These are phyloP conservation scores for Lutraria rhynchaena DNA, from an alignment of 1,140 invertebrate genomes.

Conservation along the genomic window DNA sequence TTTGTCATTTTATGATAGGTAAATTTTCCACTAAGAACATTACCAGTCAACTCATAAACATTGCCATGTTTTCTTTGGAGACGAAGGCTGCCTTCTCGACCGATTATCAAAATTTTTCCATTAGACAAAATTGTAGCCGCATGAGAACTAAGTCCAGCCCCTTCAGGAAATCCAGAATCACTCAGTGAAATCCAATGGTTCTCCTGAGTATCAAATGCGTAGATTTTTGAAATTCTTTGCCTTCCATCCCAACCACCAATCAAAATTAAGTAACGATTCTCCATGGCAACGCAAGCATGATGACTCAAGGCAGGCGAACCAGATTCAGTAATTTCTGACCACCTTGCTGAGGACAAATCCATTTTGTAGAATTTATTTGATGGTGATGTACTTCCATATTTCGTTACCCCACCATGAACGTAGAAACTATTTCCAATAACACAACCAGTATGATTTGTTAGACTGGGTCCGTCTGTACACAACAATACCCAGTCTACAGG, in stretches of 20 bases:
- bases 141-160: slow-evolving; percentile 79
- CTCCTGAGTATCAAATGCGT: slow-evolving; percentile 72
- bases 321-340: slow-evolving; percentile 55
- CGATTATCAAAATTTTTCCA: slow-evolving; percentile 74
- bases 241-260: slow-evolving; percentile 80
- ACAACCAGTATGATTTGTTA: slow-evolving; percentile 71
- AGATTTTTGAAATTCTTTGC: slow-evolving; percentile 57
- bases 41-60: slow-evolving; percentile 71
- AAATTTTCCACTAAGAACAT: slow-evolving; percentile 60
- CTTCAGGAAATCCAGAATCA: slow-evolving; percentile 73
- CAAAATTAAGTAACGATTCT: slow-evolving; percentile 74
- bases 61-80: slow-evolving; percentile 76
- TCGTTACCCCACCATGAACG: slow-evolving; percentile 76
- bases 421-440: slow-evolving; percentile 62
- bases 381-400: slow-evolving; percentile 65
- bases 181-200: slow-evolving; percentile 65
- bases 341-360: slow-evolving; percentile 60
- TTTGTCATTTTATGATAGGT: slow-evolving; percentile 68
- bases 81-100: slow-evolving; percentile 76
- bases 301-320: slow-evolving; percentile 76
- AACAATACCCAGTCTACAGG: slow-evolving; percentile 66
- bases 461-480: slow-evolving; percentile 67
- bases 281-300: slow-evolving; percentile 72
- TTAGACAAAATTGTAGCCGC: slow-evolving; percentile 65
- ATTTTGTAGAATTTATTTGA: slow-evolving; percentile 71